Conservation (phyloP, 2,888 invertebrate genomes). For the Temnothorax ravouxi region DNA sequence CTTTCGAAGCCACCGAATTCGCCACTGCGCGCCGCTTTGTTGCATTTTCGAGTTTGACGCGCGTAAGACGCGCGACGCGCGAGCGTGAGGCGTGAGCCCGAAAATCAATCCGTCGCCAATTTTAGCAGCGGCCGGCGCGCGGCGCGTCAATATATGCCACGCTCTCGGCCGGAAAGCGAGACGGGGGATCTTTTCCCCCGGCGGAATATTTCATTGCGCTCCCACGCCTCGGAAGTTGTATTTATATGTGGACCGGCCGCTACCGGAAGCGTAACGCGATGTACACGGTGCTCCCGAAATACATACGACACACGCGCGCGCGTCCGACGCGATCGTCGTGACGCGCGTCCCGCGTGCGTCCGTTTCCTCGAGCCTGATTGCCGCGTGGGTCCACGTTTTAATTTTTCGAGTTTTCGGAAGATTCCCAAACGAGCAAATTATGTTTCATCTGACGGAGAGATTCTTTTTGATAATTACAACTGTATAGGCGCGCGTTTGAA, state of each 20-base stretch:
- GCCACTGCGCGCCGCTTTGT: background rate
- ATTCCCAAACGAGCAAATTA: background rate
- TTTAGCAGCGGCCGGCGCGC: conserved; percentile 44
- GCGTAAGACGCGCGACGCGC: conserved; percentile 18
- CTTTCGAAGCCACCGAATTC: background rate
- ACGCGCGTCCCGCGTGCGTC: background rate
- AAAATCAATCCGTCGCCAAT: conserved; percentile 58
- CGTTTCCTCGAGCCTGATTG: background rate
- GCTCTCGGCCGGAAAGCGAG: conserved; percentile 45
- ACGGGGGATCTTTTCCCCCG: conserved; percentile 27
- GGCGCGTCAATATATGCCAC: conserved; percentile 44
- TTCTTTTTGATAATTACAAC: background rate
- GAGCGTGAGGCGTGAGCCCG: conserved; percentile 49
- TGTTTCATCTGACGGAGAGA: background rate
- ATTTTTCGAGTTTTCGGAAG: background rate
- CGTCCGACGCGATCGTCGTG: background rate
- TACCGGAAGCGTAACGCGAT: conserved; percentile 50
- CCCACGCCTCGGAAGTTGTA: conserved; percentile 57
- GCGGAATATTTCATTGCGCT: conserved; percentile 53
- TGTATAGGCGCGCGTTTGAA: background rate
- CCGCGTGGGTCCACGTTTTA: background rate
- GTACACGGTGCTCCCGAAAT: conserved; percentile 53
- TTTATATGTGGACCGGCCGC: conserved; percentile 54
- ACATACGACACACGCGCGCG: conserved; percentile 30
- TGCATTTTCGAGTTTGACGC: conserved; percentile 57